Conservation (phyloP, 2,888 invertebrate species). For the Venusia cambrica region DNA sequence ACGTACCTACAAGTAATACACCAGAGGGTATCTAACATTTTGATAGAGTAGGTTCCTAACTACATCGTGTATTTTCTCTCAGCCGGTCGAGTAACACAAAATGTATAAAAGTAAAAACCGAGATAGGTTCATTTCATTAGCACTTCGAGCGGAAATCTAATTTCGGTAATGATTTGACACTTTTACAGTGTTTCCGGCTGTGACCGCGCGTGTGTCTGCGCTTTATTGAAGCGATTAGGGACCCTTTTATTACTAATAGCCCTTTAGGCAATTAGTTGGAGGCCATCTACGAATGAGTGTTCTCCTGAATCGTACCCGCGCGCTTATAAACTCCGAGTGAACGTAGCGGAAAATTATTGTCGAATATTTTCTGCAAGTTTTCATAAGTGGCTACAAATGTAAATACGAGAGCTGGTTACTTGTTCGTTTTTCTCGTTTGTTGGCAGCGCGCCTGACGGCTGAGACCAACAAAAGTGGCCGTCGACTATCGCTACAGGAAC, state of each 20-base stretch:
- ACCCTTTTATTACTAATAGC: slow-evolving; percentile 59
- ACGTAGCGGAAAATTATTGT: slow-evolving; percentile 18
- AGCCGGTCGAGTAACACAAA: no score
- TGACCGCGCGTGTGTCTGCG: slow-evolving; percentile 46
- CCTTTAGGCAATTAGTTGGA: slow-evolving; percentile 52
- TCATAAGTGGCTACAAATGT: slow-evolving; percentile 23
- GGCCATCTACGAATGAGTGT: slow-evolving; percentile 33
- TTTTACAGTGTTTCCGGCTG: slow-evolving; percentile 54
- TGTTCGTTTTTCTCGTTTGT: slow-evolving; percentile 25
- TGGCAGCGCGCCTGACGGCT: slow-evolving; percentile 21
- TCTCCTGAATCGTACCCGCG: slow-evolving; percentile 2
- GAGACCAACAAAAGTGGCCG: slow-evolving; percentile 18
- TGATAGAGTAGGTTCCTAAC: no score
- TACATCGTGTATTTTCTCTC: no score
- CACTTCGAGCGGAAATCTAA: slow-evolving; percentile 50
- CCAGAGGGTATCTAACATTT: no score
- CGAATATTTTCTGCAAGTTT: slow-evolving; percentile 23
- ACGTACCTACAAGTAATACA: no score
- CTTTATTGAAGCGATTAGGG: slow-evolving; percentile 58
- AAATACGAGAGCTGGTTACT: slow-evolving; percentile 16
- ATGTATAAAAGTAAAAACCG: no score
- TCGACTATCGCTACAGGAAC: no score
- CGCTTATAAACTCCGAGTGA: slow-evolving; percentile 7
- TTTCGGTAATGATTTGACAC: slow-evolving; percentile 65
- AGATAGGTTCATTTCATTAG: slow-evolving; percentile 26